Evolutionary conservation across 2,888 invertebrate species (phyloP).

Genomic region (Teleogryllus oceanicus): DNA sequence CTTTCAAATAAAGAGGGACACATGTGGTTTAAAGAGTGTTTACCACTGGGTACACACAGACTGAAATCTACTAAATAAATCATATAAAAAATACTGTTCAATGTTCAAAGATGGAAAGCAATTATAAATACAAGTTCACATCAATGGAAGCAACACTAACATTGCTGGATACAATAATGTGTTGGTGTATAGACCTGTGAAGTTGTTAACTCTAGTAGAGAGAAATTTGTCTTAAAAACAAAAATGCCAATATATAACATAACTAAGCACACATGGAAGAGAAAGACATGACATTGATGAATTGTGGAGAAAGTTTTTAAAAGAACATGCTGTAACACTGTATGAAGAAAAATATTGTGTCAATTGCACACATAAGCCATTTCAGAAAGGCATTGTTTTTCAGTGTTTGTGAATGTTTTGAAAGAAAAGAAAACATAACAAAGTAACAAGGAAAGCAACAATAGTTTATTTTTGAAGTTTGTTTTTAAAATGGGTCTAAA

Average conservation of each 20-base stretch:
- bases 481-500: conserved; percentile 33
- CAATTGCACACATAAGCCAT: conserved; percentile 35
- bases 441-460: conserved; percentile 32
- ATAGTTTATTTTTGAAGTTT: conserved; percentile 30
- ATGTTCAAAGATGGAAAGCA: background rate
- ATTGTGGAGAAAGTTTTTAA: background rate
- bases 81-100: background rate
- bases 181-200: background rate
- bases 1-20: background rate
- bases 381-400: conserved; percentile 24
- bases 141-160: conserved; percentile 8
- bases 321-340: background rate
- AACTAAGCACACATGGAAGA: conserved; percentile 12
- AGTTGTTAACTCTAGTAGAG: background rate
- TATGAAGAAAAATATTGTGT: conserved; percentile 29
- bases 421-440: conserved; percentile 29
- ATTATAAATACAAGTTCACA: background rate
- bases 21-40: background rate
- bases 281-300: background rate
- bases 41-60: background rate
- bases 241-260: conserved; percentile 18
- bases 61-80: background rate
- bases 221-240: background rate
- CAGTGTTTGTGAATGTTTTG: conserved; percentile 25
- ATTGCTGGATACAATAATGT: background rate